These are phyloP conservation scores for Chorisops tibialis DNA, from an alignment of 2,888 invertebrate genomes.

Conservation along the genomic window DNA sequence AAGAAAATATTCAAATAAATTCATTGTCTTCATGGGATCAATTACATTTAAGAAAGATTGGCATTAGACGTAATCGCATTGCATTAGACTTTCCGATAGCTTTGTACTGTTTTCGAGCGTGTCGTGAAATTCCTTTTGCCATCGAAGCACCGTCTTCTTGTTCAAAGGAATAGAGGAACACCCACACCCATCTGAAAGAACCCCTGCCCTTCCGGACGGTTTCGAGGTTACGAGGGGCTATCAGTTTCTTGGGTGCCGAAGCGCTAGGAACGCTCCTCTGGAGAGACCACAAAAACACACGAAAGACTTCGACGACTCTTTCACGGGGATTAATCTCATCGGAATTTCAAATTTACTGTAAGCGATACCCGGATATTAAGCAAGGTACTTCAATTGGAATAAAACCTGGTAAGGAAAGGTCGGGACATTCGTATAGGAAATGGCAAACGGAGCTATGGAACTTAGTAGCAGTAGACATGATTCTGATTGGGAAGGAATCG, in stretches of 20 bases:
- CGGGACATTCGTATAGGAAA: conserved; percentile 1
- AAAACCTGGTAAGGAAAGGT: conserved; percentile 11
- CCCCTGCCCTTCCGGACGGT: too few species aligned
- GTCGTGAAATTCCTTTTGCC: conserved; percentile 12
- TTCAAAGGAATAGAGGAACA: too few species aligned
- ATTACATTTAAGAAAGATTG: conserved; percentile 35
- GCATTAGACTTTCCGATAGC: conserved; percentile 31
- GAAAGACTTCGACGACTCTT: conserved; percentile 22
- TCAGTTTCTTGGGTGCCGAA: conserved; percentile 3
- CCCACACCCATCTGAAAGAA: not conserved
- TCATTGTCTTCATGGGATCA: conserved; percentile 35
- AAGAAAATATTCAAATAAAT: conserved; percentile 34
- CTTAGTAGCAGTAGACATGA: too few species aligned
- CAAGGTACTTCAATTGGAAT: conserved; percentile 18
- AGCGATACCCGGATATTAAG: conserved; percentile 31
- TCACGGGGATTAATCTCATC: conserved; percentile 31
- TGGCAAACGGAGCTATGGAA: too few species aligned
- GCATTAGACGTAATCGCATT: conserved; percentile 34
- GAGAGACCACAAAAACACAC: conserved; percentile 15
- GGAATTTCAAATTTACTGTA: conserved; percentile 33
- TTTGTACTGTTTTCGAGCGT: conserved; percentile 17
- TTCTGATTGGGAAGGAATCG: too few species aligned
- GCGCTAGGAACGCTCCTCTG: not conserved
- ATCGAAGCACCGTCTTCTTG: too few species aligned
- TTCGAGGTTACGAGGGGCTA: too few species aligned